Evolutionary conservation across 92 coral and sea anemone species (phyloP), one percentile per base, ranked within the genome.

Genomic region (Virgularia gustaviana): DNA sequence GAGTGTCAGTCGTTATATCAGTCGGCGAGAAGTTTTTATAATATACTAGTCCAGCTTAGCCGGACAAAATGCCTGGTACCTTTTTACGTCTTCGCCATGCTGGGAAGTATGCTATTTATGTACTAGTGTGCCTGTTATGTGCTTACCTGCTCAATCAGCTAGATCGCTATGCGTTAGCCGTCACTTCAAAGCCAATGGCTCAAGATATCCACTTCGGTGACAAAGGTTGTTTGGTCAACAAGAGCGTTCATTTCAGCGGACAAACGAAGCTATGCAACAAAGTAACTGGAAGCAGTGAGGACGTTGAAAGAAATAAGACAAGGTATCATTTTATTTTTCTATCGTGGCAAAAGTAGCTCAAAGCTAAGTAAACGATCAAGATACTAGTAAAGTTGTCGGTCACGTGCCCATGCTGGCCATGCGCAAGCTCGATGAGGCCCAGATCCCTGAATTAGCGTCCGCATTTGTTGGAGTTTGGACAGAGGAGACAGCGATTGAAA

Each of bases 161-260:
- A 24, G 96, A 91, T 33, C 63, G 97, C 27, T 91, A 89, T 43
- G 90, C 96, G 13, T 64, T 91, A 11, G 97, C 86, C 10, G 91
- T 89, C 9, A 89, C 92, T 10, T 89, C 96, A 0, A 90, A 81
- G 44, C 96, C 97, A 0, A 91, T 91, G 97, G 97, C 97, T n/a
- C 91, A 83, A 3, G 95, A 89, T 34, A 86, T 91, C 9, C 84
- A 91, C 63, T 91, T 91, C 54, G 97, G 97, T 6, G 97, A 91
- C 70, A 86, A 91, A 44, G 97, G 97, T 13, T 91, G 97, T 57
- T 43, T 91, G 39, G 85, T 88, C 7, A 81, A 80, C 57, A 89
- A 89, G 67, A 78, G 79, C 16, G 49, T 84, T 1, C 80, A 78
- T 31, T 84, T 83, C 42, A 59, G 77, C 2, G 81, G 83, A 3